Conservation (phyloP, 2,888 invertebrate genomes). For the Lagria hirta region DNA sequence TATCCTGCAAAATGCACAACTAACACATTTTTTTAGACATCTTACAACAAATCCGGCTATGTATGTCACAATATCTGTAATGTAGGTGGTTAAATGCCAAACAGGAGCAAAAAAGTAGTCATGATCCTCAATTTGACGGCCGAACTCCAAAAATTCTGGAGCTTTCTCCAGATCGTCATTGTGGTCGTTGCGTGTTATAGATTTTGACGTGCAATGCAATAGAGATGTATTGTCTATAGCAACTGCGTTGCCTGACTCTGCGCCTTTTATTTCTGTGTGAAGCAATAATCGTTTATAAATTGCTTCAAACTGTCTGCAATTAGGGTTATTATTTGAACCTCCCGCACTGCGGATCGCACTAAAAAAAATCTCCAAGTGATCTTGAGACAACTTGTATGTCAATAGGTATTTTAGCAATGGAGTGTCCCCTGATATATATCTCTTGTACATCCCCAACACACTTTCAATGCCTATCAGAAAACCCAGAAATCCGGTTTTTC, state of each 20-base stretch:
- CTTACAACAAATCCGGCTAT: conserved; percentile 1
- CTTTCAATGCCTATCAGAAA: conserved; percentile 9
- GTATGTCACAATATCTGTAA: background rate
- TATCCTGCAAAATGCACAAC: background rate
- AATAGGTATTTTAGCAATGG: conserved; percentile 4
- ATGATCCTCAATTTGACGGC: background rate
- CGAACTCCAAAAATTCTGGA: background rate
- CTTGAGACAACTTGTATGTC: conserved; percentile 31
- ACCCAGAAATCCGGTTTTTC: conserved; percentile 13
- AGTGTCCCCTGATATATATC: background rate
- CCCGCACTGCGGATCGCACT: conserved; percentile 16
- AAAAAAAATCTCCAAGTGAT: conserved; percentile 7
- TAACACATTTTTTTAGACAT: background rate
- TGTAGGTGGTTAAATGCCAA: background rate
- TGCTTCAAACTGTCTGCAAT: conserved; percentile 27
- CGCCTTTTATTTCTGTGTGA: background rate
- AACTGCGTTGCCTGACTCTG: background rate
- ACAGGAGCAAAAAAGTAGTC: background rate
- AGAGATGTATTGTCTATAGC: background rate
- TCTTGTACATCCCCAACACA: conserved; percentile 1
- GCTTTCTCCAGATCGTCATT: background rate
- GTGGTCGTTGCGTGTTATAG: background rate
- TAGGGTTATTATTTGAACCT: conserved; percentile 32
- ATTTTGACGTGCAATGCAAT: background rate
- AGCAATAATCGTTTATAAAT: conserved; percentile 31